A percentile compares a stretch with the other conserved stretches of the same genome.
These are phyloP conservation scores for Drosophila ananassae DNA, from an alignment of 1,140 invertebrate genomes.

Conservation along the genomic window DNA sequence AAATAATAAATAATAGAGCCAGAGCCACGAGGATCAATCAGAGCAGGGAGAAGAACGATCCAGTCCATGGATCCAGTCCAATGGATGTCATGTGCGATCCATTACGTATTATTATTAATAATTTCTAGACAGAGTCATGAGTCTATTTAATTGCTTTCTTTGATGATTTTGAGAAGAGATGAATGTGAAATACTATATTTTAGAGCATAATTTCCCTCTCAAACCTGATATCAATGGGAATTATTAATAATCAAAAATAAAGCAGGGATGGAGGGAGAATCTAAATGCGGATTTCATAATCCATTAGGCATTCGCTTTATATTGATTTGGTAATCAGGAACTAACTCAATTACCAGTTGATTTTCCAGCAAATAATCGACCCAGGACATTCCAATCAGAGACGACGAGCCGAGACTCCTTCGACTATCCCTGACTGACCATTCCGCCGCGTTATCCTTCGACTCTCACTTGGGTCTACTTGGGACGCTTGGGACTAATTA, in stretches of 20 bases:
- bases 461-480: constrained; percentile 41
- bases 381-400: constrained; percentile 36
- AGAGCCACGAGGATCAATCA: constrained; percentile 27
- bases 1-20: background rate
- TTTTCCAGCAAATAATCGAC: constrained; percentile 31
- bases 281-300: constrained; percentile 1
- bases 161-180: too few species aligned
- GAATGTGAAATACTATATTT: too few species aligned
- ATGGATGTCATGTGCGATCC: constrained; percentile 15
- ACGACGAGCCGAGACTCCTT: constrained; percentile 1
- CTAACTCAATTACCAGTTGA: constrained; percentile 40
- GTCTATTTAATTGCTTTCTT: too few species aligned
- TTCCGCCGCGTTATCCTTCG: background rate
- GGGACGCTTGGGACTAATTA: constrained; percentile 77
- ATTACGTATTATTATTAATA: constrained; percentile 2
- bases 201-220: too few species aligned
- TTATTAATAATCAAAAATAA: background rate
- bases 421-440: background rate
- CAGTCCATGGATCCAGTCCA: background rate
- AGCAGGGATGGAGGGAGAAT: background rate
- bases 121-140: too few species aligned
- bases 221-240: background rate
- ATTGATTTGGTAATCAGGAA: constrained; percentile 15
- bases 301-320: constrained; percentile 3
- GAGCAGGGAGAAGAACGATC: constrained; percentile 13